Evolutionary conservation across 2,113 vertebrate genomes (phyloP).

Genomic region (Triplophysa siluroides): DNA sequence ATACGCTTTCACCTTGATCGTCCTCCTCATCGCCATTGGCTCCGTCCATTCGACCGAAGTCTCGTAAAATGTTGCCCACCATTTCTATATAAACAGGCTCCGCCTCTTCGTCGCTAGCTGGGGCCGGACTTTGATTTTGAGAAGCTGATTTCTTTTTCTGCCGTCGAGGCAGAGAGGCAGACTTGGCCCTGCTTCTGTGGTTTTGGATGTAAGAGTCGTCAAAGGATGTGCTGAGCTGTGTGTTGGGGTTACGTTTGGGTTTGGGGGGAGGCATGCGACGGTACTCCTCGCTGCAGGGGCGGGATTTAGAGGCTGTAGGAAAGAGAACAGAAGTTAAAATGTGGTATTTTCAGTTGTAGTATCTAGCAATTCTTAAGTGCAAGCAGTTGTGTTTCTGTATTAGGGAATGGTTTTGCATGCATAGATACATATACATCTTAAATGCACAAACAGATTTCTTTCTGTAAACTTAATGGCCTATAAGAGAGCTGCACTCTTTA

Average conservation of each 20-base stretch:
- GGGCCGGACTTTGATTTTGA: slow-evolving; percentile 77
- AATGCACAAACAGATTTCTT: neutral
- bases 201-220: slow-evolving; percentile 89
- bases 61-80: slow-evolving; percentile 90
- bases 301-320: slow-evolving; percentile 74
- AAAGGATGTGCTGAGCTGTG: slow-evolving; percentile 94
- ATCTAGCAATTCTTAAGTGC: neutral
- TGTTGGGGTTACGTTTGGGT: slow-evolving; percentile 93
- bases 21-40: slow-evolving; percentile 72
- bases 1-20: slow-evolving; percentile 91
- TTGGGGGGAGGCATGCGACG: slow-evolving; percentile 96
- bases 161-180: slow-evolving; percentile 75
- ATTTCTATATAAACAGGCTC: slow-evolving; percentile 99
- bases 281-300: slow-evolving; percentile 87
- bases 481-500: too few relatives aligned
- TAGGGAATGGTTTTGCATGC: neutral
- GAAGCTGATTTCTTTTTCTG: slow-evolving; percentile 72
- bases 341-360: neutral
- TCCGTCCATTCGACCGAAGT: slow-evolving; percentile 72
- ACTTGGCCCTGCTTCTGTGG: slow-evolving; percentile 73
- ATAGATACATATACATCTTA: neutral
- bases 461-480: neutral
- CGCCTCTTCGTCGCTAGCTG: slow-evolving; percentile 84
- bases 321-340: slow-evolving; percentile 15
- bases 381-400: neutral